Evolutionary conservation across 2,888 invertebrate genomes (phyloP), one percentile per base, ranked within the genome.

Genomic region (Cryptosula pallasiana): DNA sequence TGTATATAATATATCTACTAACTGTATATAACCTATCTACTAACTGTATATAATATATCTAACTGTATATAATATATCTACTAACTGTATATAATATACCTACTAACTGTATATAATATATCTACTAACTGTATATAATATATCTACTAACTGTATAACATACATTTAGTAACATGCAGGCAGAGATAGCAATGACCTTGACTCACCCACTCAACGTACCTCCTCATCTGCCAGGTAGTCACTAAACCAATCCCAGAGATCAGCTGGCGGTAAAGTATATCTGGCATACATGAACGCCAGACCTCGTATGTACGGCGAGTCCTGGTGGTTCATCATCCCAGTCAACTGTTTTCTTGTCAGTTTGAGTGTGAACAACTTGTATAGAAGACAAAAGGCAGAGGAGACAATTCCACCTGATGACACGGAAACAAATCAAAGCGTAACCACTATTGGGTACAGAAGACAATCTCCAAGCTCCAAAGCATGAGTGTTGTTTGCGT

Each of bases 321-420:
- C 98, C 71, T 91, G 89, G 86, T 98, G 97, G 80, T 93, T 93
- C 77, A 98, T 90, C 75, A 99, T 90, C 72, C 95, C 95, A 82
- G 94, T 95, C 76, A 99, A 89, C 86, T 99, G 99, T 86, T 98
- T 99, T 75, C 97, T 89, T n/a, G 99, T 98, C 77, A 99, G 88
- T 78, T 93, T 91, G 79, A 99, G 87, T 0, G 98, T 98, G 87
- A 95, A 99, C 75, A 99, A 87, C 86, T 99, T 98, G 87, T 97
- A 99, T 36, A 99, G 89, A n/a, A 99, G 89, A 85, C 99, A 99
- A 86, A 93, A 99, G 0, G 99, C 98, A 73, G 98, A 97, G n/a
- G 97, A 97, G 27, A 99, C 98, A 74, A 99, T 98, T 71, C 99
- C 99, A 71, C 99, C 99, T 55, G 98, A n/a, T n/a, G n/a, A n/a